Base-by-base conservation (phyloP, 2,888 invertebrate species). In the Lepidocyrtoides sp. region DNA sequence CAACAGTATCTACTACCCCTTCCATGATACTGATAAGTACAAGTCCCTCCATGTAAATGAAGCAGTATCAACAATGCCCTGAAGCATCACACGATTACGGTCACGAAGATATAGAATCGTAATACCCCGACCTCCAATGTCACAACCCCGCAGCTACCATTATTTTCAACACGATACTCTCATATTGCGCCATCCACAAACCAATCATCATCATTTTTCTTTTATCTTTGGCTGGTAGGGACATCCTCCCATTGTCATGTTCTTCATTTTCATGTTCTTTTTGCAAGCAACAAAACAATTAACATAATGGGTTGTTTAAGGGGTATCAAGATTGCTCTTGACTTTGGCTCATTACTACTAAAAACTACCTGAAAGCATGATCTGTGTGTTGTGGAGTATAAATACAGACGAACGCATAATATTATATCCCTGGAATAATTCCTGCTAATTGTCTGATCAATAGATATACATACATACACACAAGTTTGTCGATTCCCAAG, bases 221-320 rank as follows among this genome's bases (percentile, higher is more conserved):
- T n/a, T n/a, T 36, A 36, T 36, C 5, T 44, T 14, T 72, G 85
- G 57, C 51, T 87, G 87, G 87, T 87, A 51, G 87, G 79, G 81
- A 81, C 88, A 88, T 88, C 88, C 88, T 88, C 88, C 88, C 88
- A 88, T 88, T 88, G 88, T 88, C 88, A 48, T 48, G 54, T 48
- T 14, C 23, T 14, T 41, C 41, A 48, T 7, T 75, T 8, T 79
- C 77, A 5, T n/a, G 72, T 26, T 32, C 29, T 14, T 29, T n/a
- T 57, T 57, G 20, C 57, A 23, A 5, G n/a, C 57, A 8, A 5
- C n/a, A 4, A 63, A 14, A 32, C 14, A 32, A 66, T 17, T 36
- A 32, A 29, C 32, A 32, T 66, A n/a, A 17, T 17, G 17, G 4
- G n/a, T 17, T 54, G 17, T n/a, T 51, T 51, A 51, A 12, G 14